A percentile compares a stretch with the other conserved stretches of the same genome.
These are phyloP conservation scores for Chelonia mydas DNA, from an alignment of 2,797 vertebrate genomes.

Conservation along the genomic window DNA sequence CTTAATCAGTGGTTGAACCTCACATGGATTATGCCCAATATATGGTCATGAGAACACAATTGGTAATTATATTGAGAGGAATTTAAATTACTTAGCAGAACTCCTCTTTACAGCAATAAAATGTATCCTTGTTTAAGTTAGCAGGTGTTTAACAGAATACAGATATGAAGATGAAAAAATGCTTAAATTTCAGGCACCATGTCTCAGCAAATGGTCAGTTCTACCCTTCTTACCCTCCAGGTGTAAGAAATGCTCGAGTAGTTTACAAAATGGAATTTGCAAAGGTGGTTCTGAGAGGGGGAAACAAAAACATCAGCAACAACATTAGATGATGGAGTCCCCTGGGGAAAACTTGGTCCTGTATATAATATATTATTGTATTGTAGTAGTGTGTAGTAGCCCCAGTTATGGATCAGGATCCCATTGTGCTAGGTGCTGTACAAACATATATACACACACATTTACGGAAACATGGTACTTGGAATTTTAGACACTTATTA, in stretches of 20 bases:
- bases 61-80: not conserved
- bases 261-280: not conserved
- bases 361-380: not conserved
- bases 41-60: not conserved
- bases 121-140: not conserved
- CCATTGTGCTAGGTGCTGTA: not conserved
- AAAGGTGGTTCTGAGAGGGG: not conserved
- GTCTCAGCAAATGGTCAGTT: not conserved
- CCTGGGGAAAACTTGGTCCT: not conserved
- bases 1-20: not conserved
- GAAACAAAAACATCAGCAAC: too few relatives aligned
- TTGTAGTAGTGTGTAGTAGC: not conserved
- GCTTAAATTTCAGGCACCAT: not conserved
- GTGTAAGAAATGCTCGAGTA: not conserved
- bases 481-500: too few relatives aligned
- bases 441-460: not conserved
- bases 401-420: not conserved
- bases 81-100: not conserved
- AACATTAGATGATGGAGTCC: too few relatives aligned
- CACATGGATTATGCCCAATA: not conserved
- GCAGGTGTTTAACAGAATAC: not conserved
- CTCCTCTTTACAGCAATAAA: not conserved
- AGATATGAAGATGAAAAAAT: not conserved
- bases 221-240: not conserved
- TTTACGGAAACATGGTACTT: not conserved